Evolutionary conservation across 1,140 invertebrate species (phyloP).

Genomic region (Pseudomyrmex concolor): DNA sequence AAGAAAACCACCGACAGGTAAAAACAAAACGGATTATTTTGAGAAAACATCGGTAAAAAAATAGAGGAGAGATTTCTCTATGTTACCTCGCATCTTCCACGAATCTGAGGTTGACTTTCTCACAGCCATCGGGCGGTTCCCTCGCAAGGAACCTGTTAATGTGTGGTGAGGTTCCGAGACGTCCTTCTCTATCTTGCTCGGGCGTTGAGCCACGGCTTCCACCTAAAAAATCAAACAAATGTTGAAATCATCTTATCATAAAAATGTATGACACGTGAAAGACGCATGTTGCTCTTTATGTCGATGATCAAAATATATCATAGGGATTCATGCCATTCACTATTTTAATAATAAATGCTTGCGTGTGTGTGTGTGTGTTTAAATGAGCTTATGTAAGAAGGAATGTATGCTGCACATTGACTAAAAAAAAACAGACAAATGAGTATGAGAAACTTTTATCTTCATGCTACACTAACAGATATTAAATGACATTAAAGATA

Average conservation of each 20-base stretch:
- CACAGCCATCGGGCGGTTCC: conserved; percentile 95
- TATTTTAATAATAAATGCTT: conserved; percentile 44
- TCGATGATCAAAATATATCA: conserved; percentile 44
- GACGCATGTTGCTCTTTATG: background rate
- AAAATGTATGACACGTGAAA: background rate
- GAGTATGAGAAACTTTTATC: conserved; percentile 27
- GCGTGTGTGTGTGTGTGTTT: too few species aligned
- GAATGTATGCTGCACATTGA: background rate
- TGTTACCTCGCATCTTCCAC: conserved; percentile 88
- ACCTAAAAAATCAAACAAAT: conserved; percentile 77
- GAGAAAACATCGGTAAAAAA: background rate
- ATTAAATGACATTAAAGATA: conserved; percentile 24
- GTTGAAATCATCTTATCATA: background rate
- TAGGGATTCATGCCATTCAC: conserved; percentile 56
- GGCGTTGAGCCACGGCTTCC: conserved; percentile 87
- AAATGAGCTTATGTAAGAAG: conserved; percentile 17
- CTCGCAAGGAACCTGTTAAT: conserved; percentile 93
- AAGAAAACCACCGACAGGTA: background rate
- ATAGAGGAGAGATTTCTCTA: background rate
- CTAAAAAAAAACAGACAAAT: conserved; percentile 4
- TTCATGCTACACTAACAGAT: conserved; percentile 35
- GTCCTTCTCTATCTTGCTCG: conserved; percentile 86
- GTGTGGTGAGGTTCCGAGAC: conserved; percentile 90
- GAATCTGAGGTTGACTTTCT: conserved; percentile 90
- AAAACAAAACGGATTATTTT: background rate